Evolutionary conservation across 2,888 invertebrate genomes (phyloP).

Genomic region (Scaptomyza caliginosa): DNA sequence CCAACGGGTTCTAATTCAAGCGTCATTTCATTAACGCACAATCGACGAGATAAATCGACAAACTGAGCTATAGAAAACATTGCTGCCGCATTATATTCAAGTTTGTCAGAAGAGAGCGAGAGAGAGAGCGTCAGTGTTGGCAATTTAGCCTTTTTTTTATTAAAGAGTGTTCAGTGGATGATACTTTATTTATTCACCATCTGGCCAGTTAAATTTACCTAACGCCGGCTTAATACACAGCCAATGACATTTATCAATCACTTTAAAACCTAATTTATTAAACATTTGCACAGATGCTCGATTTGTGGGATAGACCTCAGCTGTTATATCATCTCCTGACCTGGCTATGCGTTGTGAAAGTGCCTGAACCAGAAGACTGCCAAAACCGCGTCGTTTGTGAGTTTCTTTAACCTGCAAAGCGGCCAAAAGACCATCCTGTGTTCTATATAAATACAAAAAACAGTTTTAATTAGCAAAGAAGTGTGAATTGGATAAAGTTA

Average conservation of each 20-base stretch:
- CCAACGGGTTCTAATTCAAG: constrained; percentile 21
- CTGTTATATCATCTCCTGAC: constrained; percentile 52
- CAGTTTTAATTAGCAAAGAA: no score
- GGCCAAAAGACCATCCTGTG: constrained; percentile 56
- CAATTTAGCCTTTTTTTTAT: neutral
- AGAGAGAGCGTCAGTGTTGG: neutral
- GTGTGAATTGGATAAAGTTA: no score
- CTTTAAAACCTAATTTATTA: constrained; percentile 46
- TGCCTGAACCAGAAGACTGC: constrained; percentile 46
- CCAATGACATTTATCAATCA: constrained; percentile 45
- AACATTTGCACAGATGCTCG: constrained; percentile 34
- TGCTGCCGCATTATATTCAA: neutral
- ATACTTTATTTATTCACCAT: constrained; percentile 33
- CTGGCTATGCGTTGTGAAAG: constrained; percentile 32
- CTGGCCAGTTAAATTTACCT: constrained; percentile 41
- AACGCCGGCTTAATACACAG: constrained; percentile 28
- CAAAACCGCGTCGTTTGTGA: constrained; percentile 48
- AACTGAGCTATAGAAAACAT: constrained; percentile 6
- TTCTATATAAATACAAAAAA: constrained; percentile 29
- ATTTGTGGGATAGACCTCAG: constrained; percentile 33
- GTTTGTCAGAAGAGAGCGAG: neutral
- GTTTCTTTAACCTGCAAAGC: constrained; percentile 39
- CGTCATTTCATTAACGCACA: neutral
- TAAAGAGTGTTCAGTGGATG: no score
- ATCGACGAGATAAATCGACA: neutral